Evolutionary conservation across 2,113 vertebrate genomes (phyloP), one percentile per base, ranked within the genome.

Genomic region (Columba janthina): DNA sequence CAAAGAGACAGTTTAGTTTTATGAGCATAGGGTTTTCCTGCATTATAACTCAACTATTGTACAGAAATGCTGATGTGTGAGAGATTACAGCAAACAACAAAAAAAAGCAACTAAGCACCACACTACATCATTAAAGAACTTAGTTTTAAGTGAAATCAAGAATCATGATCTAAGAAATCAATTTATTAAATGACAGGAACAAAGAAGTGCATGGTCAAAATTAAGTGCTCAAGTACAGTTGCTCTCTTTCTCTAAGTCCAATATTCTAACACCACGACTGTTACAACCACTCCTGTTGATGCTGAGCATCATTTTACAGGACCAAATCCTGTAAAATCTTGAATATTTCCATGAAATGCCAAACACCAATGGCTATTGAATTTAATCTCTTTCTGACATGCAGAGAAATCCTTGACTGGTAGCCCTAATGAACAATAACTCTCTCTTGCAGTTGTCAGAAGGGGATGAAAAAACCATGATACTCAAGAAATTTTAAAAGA

Each of bases 1-100:
- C 5, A 4, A 95, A 95, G n/a, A 90, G 10, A 18, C 36, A 50
- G 88, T 79, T 94, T 66, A 54, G 31, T 82, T 96, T 95, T 79
- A 93, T 65, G 88, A 95, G 62, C 61, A 22, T 3, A 61, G 80
- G 58, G 70, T 50, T 87, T 87, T 95, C 50, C 77, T 89, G 58
- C 66, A 28, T 69, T 94, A 86, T 90, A 77, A 73, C n/a, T 90
- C 60, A 58, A 38, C 60, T 85, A 26, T 24, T 29, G 16, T 36
- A 90, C 42, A 18, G 75, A 91, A 94, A 93, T 72, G 60, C n/a
- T 86, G 53, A 83, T 61, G 50, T 42, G 15, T n/a, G 84, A 78
- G 42, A 73, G 40, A 54, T 88, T 81, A 82, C n/a, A 61, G 88
- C 93, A 85, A 95, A 54, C 32, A 79, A 89, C 26, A 42, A 62